Percentiles rank a stretch among this genome's conserved stretches.
phyloP scores from a whole-genome alignment of 2,113 vertebrate genomes.

The Limanda limanda region DNA sequence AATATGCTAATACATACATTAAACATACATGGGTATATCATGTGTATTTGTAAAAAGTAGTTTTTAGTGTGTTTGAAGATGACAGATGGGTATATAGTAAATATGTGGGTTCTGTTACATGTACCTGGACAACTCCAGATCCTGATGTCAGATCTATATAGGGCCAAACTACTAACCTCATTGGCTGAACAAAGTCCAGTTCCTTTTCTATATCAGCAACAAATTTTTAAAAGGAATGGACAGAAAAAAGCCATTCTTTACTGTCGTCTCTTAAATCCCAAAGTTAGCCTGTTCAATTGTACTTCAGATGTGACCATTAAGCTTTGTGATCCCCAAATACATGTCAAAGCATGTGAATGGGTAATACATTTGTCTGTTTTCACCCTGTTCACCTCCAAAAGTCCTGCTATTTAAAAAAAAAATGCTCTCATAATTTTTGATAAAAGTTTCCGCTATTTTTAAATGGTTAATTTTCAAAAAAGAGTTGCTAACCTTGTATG shows the following conservation, averaged over 20 bases:
- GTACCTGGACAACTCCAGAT: too few species aligned
- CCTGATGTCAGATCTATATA: too few species aligned
- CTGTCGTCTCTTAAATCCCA: too few species aligned
- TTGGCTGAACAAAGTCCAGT: neutral
- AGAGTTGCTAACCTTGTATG: constrained; percentile 41
- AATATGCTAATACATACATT: neutral
- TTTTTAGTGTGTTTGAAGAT: too few species aligned
- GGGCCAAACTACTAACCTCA: neutral
- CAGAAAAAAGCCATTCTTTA: too few species aligned
- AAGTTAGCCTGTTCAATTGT: too few species aligned
- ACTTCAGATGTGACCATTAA: too few species aligned
- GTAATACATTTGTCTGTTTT: neutral
- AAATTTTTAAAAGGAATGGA: too few species aligned
- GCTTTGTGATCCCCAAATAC: neutral
- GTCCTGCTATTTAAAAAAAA: neutral
- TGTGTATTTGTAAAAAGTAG: neutral
- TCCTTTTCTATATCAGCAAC: too few species aligned
- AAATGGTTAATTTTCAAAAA: constrained; percentile 21
- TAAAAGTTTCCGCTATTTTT: constrained; percentile 28
- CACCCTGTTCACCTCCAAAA: neutral
- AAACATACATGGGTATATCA: neutral
- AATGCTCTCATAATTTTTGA: neutral
- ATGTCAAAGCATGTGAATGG: neutral
- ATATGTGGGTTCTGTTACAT: too few species aligned
- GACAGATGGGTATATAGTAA: too few species aligned